Base-by-base conservation (phyloP, 2,797 vertebrate genomes). In the Poeciliopsis gracilis region DNA sequence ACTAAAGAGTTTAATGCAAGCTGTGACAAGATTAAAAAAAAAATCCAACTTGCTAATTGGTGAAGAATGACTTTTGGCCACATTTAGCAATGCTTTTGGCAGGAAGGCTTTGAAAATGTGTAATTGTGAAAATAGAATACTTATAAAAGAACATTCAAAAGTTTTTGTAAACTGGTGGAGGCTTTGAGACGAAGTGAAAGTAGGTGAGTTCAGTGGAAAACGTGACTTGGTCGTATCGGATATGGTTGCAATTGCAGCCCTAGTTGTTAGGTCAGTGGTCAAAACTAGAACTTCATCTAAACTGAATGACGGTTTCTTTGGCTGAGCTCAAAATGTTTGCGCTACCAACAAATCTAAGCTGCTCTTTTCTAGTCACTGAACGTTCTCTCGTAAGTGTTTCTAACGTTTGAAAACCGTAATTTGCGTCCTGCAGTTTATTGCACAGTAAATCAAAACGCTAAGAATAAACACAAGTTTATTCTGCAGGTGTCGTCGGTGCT, bases 401-500 rank as follows among this genome's bases (percentile, higher is more conserved):
- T 13, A 41, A 67, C 63, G 25, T 67, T 41, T 38, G 8, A 41
- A 63, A 36, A 63, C 33, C 28, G 16, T 36, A 36, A 36, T 63
- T 20, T 12, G 36, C 23, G 0, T 41, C 13, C 18, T 67, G 10
- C 8, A 38, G 18, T 41, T 66, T 66, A 66, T 20, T 66, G 38
- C 12, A 12, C 38, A 9, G 11, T 25, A 23, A 41, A 41, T 51
- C 5, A 33, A 23, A 72, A 72, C 13, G 70, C 28, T 33, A 20
- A 72, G 10, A 23, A 23, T 12, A 2, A 33, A 20, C 20, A 4
- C 36, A 41, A 67, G 36, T 13, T 5, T 59, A n/a, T 36, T 23
- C 46, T 28, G 18, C 81, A 99, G 97, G 97, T 99, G 77, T 99
- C 97, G 25, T 96, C 97, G 0, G 93, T 97, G 41, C 96, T 99